Evolutionary conservation across 2,888 invertebrate species (phyloP).

Genomic region (Eristalis intricaria): DNA sequence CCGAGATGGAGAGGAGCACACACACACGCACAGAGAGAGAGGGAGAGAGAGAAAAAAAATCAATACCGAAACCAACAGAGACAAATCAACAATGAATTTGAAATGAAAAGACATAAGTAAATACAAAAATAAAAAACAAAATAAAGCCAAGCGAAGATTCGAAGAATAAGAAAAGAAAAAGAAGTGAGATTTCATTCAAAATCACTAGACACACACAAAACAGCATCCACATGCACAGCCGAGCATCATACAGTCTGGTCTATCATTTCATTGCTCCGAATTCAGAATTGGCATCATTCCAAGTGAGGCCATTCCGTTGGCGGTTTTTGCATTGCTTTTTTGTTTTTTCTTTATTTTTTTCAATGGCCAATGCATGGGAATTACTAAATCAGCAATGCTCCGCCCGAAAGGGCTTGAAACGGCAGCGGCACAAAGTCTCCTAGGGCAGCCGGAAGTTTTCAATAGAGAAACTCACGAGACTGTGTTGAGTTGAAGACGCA

Average conservation of each 20-base stretch:
- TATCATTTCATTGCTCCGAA: conserved; percentile 70
- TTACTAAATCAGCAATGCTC: neutral
- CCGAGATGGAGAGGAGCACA: neutral
- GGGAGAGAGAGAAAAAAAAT: neutral
- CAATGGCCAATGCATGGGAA: neutral
- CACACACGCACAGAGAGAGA: no score
- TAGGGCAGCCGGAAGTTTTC: neutral
- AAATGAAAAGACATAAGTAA: conserved; percentile 23
- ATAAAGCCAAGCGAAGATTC: conserved; percentile 3
- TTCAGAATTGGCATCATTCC: conserved; percentile 61
- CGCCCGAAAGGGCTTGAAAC: neutral
- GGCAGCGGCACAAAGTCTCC: neutral
- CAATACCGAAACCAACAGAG: neutral
- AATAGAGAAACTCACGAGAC: neutral
- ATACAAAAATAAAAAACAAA: conserved; percentile 24
- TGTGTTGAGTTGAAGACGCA: neutral
- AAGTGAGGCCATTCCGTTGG: conserved; percentile 61
- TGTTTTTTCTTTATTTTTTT: neutral
- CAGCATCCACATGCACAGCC: conserved; percentile 16
- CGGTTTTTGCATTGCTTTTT: conserved; percentile 7
- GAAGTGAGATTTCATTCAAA: conserved; percentile 62
- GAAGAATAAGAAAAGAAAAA: conserved; percentile 11
- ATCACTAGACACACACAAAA: conserved; percentile 60
- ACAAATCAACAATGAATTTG: conserved; percentile 44
- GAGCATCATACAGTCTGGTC: conserved; percentile 70